Percentiles rank a stretch among this genome's conserved stretches.
Conservation (phyloP, 2,113 vertebrate species). For the Chlorodrepanis virens region DNA sequence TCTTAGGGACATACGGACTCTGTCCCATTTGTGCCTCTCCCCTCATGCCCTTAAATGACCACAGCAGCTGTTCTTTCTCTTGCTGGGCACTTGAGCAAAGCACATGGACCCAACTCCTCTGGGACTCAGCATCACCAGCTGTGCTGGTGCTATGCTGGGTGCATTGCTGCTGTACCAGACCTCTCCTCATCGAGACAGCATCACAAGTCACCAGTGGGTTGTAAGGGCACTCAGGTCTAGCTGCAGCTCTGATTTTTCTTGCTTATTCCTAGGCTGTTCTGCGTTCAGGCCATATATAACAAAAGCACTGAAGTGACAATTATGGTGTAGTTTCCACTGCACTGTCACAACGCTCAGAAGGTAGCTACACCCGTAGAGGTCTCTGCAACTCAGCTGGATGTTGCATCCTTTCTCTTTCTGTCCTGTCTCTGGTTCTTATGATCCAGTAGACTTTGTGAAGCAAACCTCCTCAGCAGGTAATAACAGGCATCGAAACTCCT, state of each 20-base stretch:
- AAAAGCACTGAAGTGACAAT: background rate
- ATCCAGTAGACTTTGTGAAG: background rate
- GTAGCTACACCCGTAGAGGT: background rate
- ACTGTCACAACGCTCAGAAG: background rate
- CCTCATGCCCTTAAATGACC: background rate
- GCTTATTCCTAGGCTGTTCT: background rate
- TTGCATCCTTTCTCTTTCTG: background rate
- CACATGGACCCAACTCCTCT: rapidly evolving
- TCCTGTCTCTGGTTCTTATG: background rate
- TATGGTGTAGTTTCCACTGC: background rate
- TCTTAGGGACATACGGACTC: background rate
- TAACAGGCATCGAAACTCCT: background rate
- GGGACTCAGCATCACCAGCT: background rate
- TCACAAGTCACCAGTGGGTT: background rate
- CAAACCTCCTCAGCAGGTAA: background rate
- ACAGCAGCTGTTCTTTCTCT: background rate
- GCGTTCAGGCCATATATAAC: background rate
- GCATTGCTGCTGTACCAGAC: background rate
- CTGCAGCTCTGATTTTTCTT: background rate
- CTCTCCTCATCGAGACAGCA: background rate
- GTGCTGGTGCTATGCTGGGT: background rate
- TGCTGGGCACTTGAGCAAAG: background rate
- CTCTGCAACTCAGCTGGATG: background rate
- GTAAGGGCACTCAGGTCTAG: background rate
- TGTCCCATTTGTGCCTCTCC: background rate